Percentiles rank a stretch among this genome's conserved stretches.
Conservation (phyloP, 2,113 vertebrate species). For the Zapus hudsonius region DNA sequence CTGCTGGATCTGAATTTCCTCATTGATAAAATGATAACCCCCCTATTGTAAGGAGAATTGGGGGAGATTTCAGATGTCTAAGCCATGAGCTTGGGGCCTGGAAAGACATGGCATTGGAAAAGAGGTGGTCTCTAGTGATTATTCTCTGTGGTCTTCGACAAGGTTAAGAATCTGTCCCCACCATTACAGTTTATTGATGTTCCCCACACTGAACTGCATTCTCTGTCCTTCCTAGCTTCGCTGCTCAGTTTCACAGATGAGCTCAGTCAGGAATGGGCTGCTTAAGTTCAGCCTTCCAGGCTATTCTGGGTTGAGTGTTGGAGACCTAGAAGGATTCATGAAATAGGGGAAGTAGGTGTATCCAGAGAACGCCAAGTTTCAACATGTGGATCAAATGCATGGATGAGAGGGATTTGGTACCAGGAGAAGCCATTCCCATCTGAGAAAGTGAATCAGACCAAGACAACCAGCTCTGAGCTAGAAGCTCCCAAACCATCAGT, state of each 20-base stretch:
- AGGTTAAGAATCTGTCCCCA: not conserved
- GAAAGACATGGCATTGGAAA: not conserved
- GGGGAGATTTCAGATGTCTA: not conserved
- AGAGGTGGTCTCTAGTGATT: not conserved
- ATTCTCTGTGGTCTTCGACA: not conserved
- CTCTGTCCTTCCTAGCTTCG: not conserved
- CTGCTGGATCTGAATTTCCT: not conserved
- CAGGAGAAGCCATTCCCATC: not conserved
- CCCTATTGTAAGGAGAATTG: not conserved
- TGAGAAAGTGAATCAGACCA: not conserved
- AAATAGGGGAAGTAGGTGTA: not conserved
- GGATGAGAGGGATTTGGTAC: too few species aligned
- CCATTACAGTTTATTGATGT: too few species aligned
- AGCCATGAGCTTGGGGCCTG: not conserved
- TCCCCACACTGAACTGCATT: not conserved
- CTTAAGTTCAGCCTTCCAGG: not conserved
- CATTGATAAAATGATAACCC: not conserved
- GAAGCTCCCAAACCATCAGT: not conserved
- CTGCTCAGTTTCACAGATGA: not conserved
- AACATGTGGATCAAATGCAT: accelerated
- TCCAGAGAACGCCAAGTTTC: not conserved
- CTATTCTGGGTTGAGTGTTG: not conserved
- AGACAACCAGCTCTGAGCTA: not conserved
- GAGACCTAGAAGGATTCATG: not conserved
- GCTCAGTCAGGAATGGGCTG: not conserved